Evolutionary conservation across 37 sponge, comb jelly and placozoan species (phyloP), one percentile per base, ranked within the genome.

Genomic region (Diacarnus erythraeanus): DNA sequence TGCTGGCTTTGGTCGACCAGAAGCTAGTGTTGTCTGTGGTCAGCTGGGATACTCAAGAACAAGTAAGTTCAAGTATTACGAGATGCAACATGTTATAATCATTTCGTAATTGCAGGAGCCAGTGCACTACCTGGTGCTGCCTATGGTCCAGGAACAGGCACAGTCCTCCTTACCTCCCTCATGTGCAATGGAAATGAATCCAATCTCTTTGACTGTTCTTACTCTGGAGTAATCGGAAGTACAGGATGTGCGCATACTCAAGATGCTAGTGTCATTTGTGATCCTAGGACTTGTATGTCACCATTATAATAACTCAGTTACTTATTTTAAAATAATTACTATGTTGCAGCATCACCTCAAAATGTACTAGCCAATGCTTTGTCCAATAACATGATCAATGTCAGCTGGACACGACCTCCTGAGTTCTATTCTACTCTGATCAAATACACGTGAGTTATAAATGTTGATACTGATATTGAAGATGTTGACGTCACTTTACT

Each of bases 1-100:
- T 42, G 47, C 64, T 34, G 5, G 38, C 10, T 77, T 31, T 31
- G 29, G 26, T 41, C 23, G 31, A 15, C 25, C 10, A 33, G 83
- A 83, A 58, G 83, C 83, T 26, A 26, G 42, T 39, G 83, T 83
- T 59, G 54, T 64, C 38, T 83, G 83, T 59, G 38, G 83, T 12
- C 65, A 75, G 23, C 8, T 73, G 63, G 83, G 76, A 60, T 74
- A 59, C 76, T 69, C 69, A 4, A 29, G 69, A 69, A 36, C 5
- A 36, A 35, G 69, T 69, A 18, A 37, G 69, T 69, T 3, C 3
- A 69, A 9, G 4, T 9, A 36, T 6, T 6, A 63, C 30, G 8
- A 27, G 15, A 56, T 20, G 57, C 18, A n/a, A n/a, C n/a, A n/a
- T n/a, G n/a, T n/a, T n/a, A n/a, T n/a, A n/a, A n/a, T n/a, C n/a